Conservation (phyloP, 2,113 vertebrate species). For the Seriola quinqueradiata region DNA sequence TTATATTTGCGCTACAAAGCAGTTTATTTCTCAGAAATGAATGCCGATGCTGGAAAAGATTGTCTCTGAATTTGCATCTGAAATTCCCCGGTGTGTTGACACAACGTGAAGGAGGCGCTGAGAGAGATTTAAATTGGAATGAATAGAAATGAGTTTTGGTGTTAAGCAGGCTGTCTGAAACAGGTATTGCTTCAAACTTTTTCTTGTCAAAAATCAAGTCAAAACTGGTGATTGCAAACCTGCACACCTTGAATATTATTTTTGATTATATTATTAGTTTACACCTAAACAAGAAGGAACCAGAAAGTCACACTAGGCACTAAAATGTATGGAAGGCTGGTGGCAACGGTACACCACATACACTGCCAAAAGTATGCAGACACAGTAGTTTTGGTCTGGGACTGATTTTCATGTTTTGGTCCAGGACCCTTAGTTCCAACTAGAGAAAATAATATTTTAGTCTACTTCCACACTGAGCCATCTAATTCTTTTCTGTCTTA, state of each 20-base stretch:
- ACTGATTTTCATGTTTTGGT: too few relatives aligned
- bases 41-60: constrained; percentile 32
- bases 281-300: neutral
- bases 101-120: constrained; percentile 8
- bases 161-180: neutral
- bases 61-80: constrained; percentile 49
- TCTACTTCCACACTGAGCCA: too few relatives aligned
- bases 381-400: too few relatives aligned
- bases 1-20: constrained; percentile 40
- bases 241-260: neutral
- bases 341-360: too few relatives aligned
- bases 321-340: too few relatives aligned
- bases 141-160: constrained; percentile 20
- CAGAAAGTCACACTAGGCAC: neutral
- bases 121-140: constrained; percentile 2
- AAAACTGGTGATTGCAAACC: neutral
- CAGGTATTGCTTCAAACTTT: neutral
- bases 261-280: neutral
- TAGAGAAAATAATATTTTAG: too few relatives aligned
- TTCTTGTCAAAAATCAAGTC: neutral
- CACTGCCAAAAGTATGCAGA: too few relatives aligned
- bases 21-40: constrained; percentile 44
- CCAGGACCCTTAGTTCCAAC: too few relatives aligned
- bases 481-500: too few relatives aligned
- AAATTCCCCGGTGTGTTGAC: constrained; percentile 20